phyloP scores from a whole-genome alignment of 2,888 invertebrate genomes.

The Epirrhoe tristata region DNA sequence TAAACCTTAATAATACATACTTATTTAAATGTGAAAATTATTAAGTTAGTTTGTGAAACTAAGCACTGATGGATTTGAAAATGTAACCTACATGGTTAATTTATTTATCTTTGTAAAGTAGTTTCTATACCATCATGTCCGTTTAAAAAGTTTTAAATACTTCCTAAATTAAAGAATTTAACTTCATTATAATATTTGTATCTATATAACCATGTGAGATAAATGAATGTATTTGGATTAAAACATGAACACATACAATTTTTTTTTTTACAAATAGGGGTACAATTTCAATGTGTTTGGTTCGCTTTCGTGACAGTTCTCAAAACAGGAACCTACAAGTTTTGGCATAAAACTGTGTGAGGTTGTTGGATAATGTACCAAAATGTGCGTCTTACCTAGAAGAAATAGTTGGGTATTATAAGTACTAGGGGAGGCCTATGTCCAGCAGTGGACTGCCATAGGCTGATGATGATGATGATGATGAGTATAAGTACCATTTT shows the following conservation, averaged over 20 bases:
- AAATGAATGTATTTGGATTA: conserved; percentile 21
- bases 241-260: conserved; percentile 17
- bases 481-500: no score
- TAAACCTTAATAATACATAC: neutral
- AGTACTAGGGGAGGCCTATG: no score
- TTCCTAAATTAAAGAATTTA: conserved; percentile 26
- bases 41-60: conserved; percentile 42
- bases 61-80: conserved; percentile 75
- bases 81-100: conserved; percentile 41
- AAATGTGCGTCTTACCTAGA: no score
- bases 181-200: conserved; percentile 43
- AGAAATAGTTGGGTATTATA: no score
- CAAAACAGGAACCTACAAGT: no score
- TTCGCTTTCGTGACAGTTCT: no score
- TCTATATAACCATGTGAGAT: conserved; percentile 28
- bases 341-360: no score
- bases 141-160: conserved; percentile 12
- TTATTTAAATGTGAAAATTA: neutral
- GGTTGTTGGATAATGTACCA: no score
- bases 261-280: conserved; percentile 3
- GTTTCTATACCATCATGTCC: conserved; percentile 23
- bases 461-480: no score
- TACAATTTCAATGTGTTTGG: no score
- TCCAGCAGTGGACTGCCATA: no score
- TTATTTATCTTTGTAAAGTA: conserved; percentile 23